phyloP scores from a whole-genome alignment of 1,140 invertebrate genomes.

The Akabosia matsudoensis region DNA sequence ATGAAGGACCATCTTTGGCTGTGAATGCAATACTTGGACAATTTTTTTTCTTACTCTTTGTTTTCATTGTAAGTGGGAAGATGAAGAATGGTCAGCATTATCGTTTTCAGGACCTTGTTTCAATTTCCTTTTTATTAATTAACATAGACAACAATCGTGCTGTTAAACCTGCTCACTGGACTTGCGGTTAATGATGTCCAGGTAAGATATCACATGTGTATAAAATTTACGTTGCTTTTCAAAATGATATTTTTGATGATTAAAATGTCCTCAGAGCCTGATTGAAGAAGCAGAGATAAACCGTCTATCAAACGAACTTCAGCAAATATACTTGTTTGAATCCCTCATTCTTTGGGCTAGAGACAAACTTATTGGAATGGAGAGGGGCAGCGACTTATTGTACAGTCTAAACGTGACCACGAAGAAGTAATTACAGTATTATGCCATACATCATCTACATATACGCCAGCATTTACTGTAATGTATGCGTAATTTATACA shows the following conservation, averaged over 20 bases:
- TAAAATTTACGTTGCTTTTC: too few species aligned
- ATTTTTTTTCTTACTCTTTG: constrained; percentile 30
- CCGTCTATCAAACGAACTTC: constrained; percentile 31
- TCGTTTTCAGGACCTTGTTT: too few species aligned
- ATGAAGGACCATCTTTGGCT: constrained; percentile 18
- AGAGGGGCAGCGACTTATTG: constrained; percentile 15
- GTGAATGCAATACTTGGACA: constrained; percentile 25
- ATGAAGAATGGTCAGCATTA: too few species aligned
- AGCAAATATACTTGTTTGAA: constrained; percentile 36
- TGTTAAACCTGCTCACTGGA: constrained; percentile 36
- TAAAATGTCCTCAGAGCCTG: constrained; percentile 36
- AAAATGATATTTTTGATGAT: too few species aligned
- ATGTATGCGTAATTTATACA: too few species aligned
- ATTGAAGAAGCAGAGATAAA: constrained; percentile 40
- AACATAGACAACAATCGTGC: constrained; percentile 38
- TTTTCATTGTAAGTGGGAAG: too few species aligned
- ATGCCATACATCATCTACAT: too few species aligned
- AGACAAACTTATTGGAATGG: constrained; percentile 9
- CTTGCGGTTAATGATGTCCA: constrained; percentile 39
- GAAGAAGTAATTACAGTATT: constrained; percentile 26
- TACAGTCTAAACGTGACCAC: constrained; percentile 31
- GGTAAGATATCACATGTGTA: too few species aligned
- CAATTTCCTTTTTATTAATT: too few species aligned
- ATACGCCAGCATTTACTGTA: too few species aligned
- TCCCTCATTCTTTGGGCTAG: constrained; percentile 26